Conservation (phyloP, 2,888 invertebrate genomes). For the Hirtodrosophila cameraria region DNA sequence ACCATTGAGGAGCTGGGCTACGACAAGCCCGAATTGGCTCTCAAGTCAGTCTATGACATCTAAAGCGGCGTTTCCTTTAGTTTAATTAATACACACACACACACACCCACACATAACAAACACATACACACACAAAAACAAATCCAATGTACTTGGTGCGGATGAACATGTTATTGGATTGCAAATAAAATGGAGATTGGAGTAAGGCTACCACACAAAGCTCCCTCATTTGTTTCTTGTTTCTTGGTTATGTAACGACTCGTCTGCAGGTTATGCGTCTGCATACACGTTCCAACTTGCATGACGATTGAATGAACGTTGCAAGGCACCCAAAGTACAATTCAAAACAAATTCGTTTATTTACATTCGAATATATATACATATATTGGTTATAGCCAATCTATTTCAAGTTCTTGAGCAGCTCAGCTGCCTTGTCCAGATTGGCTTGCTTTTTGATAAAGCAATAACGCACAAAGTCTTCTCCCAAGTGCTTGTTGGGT, state of each 20-base stretch:
- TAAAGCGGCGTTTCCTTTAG: conserved; percentile 66
- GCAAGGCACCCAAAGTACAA: not conserved
- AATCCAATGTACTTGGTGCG: conserved; percentile 49
- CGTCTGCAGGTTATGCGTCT: conserved; percentile 45
- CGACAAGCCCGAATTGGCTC: conserved; percentile 97
- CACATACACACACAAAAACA: conserved; percentile 45
- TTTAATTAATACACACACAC: conserved; percentile 54
- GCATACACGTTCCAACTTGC: conserved; percentile 38
- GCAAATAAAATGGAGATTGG: conserved; percentile 72
- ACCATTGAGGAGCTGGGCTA: conserved; percentile 98
- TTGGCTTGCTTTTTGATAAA: conserved; percentile 96
- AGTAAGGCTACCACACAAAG: conserved; percentile 66
- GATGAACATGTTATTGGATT: conserved; percentile 73
- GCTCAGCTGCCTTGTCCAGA: conserved; percentile 87
- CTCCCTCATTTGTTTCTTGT: conserved; percentile 21
- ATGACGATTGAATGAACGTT: conserved; percentile 10
- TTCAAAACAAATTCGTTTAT: conserved; percentile 58
- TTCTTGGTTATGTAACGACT: conserved; percentile 52
- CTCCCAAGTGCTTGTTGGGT: conserved; percentile 91
- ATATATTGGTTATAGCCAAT: not conserved
- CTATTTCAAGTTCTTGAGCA: conserved; percentile 87
- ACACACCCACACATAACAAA: conserved; percentile 39
- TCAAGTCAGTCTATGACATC: conserved; percentile 89
- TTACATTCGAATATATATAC: not conserved
- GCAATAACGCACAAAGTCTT: conserved; percentile 95